A percentile compares a stretch with the other conserved stretches of the same genome.
Conservation (phyloP, 2,888 invertebrate genomes). For the Drosophila conformis region DNA sequence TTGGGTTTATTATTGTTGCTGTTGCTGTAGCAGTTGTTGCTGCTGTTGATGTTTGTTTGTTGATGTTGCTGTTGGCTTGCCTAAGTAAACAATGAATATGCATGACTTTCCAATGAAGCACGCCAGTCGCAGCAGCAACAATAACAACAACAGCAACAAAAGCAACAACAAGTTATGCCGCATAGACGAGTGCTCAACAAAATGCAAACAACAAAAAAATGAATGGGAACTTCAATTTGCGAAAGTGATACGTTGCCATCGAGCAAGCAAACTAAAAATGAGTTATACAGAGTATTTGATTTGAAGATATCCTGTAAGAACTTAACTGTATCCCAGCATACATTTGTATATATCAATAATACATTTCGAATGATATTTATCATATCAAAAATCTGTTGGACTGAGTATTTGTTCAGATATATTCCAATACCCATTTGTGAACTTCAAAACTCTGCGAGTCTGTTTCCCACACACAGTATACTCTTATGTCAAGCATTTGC, state of each 20-base stretch:
- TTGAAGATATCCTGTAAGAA: not conserved
- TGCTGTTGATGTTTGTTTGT: constrained; percentile 22
- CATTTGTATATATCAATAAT: not conserved
- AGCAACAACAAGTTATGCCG: constrained; percentile 37
- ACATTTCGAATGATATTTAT: not conserved
- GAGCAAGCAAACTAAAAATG: constrained; percentile 26
- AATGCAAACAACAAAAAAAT: constrained; percentile 8
- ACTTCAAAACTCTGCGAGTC: no score
- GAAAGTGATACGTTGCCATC: constrained; percentile 75
- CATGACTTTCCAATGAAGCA: constrained; percentile 73
- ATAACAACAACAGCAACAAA: constrained; percentile 9
- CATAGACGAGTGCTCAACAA: constrained; percentile 29
- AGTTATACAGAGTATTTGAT: not conserved
- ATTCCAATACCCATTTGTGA: not conserved
- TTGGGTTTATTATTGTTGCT: constrained; percentile 34
- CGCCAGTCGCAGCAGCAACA: constrained; percentile 46
- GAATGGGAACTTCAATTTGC: constrained; percentile 71
- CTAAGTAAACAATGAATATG: constrained; percentile 81
- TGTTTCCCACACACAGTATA: not conserved
- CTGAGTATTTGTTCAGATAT: not conserved
- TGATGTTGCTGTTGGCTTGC: constrained; percentile 41
- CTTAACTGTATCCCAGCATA: no score
- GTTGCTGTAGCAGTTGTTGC: constrained; percentile 12
- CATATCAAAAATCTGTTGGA: not conserved
- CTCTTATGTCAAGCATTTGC: no score